These are phyloP conservation scores for Anguilla pacifica DNA, from an alignment of 2,797 vertebrate genomes.

Conservation along the genomic window DNA sequence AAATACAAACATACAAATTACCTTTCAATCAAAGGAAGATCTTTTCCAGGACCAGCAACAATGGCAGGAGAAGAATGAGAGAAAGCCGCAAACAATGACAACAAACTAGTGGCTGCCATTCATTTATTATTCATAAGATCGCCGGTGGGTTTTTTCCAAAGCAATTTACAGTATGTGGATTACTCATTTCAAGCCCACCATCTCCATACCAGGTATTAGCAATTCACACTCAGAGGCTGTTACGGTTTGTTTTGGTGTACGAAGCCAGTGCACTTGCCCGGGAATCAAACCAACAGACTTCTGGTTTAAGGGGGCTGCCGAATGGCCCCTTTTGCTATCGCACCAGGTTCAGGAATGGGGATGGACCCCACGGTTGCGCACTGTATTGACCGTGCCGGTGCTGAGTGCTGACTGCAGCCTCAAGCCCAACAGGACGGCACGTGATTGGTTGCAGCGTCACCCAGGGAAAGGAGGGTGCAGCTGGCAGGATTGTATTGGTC, in stretches of 20 bases:
- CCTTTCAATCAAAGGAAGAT: background rate
- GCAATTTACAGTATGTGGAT: background rate
- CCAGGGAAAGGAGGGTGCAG: background rate
- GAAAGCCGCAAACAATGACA: background rate
- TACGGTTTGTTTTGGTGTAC: background rate
- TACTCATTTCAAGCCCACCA: background rate
- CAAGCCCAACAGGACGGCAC: background rate
- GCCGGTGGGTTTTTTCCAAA: conserved; percentile 2
- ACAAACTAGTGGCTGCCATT: background rate
- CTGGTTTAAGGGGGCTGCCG: background rate
- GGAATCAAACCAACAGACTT: background rate
- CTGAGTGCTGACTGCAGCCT: background rate
- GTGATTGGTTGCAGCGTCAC: background rate
- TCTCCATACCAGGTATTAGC: background rate
- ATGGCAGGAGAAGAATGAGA: background rate
- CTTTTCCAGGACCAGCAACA: background rate
- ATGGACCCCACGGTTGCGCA: background rate
- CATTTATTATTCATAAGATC: background rate
- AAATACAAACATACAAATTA: background rate
- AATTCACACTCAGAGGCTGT: background rate
- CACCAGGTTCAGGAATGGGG: background rate
- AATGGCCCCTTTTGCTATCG: background rate
- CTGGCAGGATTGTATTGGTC: background rate
- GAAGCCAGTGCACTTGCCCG: background rate
- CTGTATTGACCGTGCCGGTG: background rate